A percentile compares a stretch with the other conserved stretches of the same genome.
Conservation (phyloP, 2,888 invertebrate genomes). For the Molorchus minor region DNA sequence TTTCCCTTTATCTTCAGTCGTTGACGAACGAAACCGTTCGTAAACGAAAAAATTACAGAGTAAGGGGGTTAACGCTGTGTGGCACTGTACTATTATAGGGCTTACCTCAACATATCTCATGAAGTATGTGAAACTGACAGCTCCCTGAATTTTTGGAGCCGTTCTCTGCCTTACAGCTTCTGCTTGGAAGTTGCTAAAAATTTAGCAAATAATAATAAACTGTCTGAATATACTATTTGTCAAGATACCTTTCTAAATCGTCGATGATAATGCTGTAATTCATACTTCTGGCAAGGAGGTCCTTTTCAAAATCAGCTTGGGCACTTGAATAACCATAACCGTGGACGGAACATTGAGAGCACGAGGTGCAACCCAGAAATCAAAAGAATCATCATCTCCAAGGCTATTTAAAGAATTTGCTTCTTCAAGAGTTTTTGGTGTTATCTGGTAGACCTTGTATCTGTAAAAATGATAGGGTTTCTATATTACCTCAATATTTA, state of each 20-base stretch:
- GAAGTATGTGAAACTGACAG: conserved; percentile 30
- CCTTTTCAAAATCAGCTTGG: conserved; percentile 37
- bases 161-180: not conserved
- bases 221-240: not conserved
- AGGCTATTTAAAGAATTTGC: conserved; percentile 50
- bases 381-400: conserved; percentile 37
- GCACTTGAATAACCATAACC: conserved; percentile 44
- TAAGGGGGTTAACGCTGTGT: too few relatives aligned
- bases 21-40: not conserved
- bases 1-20: not conserved
- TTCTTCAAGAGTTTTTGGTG: conserved; percentile 55
- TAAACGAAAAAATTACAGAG: not conserved
- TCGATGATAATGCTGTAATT: conserved; percentile 50
- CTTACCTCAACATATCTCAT: conserved; percentile 28
- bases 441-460: conserved; percentile 60
- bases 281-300: conserved; percentile 48
- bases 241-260: conserved; percentile 48
- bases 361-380: conserved; percentile 46
- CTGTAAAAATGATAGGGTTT: conserved; percentile 38
- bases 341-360: conserved; percentile 25
- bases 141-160: conserved; percentile 1
- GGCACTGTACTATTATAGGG: too few relatives aligned
- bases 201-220: not conserved
- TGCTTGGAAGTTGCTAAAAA: conserved; percentile 5
- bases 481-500: not conserved